These are phyloP conservation scores for Rhogogaster chlorosoma DNA, from an alignment of 2,888 invertebrate species.

Conservation along the genomic window DNA sequence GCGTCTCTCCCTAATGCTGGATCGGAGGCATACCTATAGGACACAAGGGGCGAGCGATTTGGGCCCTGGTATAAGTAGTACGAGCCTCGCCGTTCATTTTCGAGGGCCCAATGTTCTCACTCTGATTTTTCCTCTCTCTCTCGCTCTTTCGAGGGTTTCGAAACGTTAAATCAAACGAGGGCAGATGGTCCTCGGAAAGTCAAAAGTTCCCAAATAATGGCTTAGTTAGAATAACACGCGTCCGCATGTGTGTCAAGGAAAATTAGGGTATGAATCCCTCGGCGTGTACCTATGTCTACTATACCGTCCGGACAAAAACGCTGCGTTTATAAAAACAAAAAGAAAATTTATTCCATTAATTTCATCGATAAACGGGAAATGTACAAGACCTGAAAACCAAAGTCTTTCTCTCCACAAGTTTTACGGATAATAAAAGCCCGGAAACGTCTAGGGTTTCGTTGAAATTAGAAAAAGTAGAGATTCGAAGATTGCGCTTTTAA, in stretches of 20 bases:
- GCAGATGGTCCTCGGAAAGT: slow-evolving; percentile 74
- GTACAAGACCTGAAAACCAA: background rate
- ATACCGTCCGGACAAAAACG: background rate
- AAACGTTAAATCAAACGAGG: slow-evolving; percentile 57
- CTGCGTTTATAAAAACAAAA: background rate
- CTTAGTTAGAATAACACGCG: slow-evolving; percentile 68
- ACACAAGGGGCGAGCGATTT: slow-evolving; percentile 30
- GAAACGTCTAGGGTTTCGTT: too few species aligned
- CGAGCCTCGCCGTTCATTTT: background rate
- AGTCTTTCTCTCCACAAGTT: background rate
- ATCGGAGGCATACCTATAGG: background rate
- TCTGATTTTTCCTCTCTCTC: background rate
- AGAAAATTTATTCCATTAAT: background rate
- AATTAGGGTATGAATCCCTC: slow-evolving; percentile 34
- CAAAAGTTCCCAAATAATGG: slow-evolving; percentile 73
- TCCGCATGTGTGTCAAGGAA: slow-evolving; percentile 43
- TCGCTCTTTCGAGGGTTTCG: slow-evolving; percentile 32
- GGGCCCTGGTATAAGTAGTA: background rate
- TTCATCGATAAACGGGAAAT: background rate
- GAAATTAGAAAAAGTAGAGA: too few species aligned
- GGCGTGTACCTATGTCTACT: too few species aligned
- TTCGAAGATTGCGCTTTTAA: too few species aligned
- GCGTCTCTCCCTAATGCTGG: slow-evolving; percentile 15
- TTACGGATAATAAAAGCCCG: background rate
- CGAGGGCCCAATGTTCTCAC: slow-evolving; percentile 18